Evolutionary conservation across 2,113 vertebrate genomes (phyloP).

Genomic region (Pachyramphus minor): DNA sequence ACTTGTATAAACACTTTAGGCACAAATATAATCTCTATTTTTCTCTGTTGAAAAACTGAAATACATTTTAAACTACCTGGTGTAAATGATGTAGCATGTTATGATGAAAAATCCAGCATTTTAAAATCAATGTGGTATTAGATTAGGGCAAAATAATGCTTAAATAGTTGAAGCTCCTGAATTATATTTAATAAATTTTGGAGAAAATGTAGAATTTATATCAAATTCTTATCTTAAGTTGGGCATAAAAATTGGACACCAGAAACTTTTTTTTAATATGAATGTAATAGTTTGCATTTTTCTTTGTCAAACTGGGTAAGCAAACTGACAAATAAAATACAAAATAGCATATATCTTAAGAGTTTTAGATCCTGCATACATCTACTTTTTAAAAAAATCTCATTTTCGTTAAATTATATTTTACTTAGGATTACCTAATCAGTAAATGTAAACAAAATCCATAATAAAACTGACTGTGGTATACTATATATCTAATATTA

Average conservation of each 20-base stretch:
- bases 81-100: not conserved
- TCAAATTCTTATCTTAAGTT: not conserved
- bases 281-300: not conserved
- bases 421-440: not conserved
- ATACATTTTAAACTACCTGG: not conserved
- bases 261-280: not conserved
- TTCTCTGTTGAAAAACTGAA: not conserved
- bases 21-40: not conserved
- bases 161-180: not conserved
- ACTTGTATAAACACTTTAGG: not conserved
- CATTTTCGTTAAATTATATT: not conserved
- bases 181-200: not conserved
- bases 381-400: not conserved
- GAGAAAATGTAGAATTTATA: not conserved
- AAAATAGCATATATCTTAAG: not conserved
- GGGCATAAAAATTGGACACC: not conserved
- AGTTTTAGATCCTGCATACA: not conserved
- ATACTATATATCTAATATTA: not conserved
- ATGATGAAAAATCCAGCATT: conserved; percentile 7
- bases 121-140: not conserved
- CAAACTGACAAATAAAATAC: not conserved
- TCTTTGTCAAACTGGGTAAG: not conserved
- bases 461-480: not conserved
- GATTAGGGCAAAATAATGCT: not conserved
- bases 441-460: not conserved